Conservation (phyloP, 2,888 invertebrate genomes). For the Phyllotreta striolata region DNA sequence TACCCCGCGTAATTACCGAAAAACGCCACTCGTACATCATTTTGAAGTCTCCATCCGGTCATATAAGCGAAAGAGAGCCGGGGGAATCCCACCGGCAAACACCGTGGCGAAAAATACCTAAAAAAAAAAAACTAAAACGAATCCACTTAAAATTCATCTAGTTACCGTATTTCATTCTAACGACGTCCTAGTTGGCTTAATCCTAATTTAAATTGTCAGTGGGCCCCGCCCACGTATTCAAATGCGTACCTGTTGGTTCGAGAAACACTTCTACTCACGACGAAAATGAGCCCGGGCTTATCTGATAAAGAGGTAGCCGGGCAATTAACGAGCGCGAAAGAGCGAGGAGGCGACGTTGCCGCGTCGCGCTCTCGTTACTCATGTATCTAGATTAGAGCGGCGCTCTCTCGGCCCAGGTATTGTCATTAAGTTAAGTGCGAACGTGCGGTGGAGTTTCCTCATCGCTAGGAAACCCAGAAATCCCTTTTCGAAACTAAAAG, state of each 20-base stretch:
- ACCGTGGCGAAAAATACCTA: slow-evolving; percentile 39
- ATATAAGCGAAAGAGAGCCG: background rate
- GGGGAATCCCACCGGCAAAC: background rate
- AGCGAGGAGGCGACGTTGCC: slow-evolving; percentile 1
- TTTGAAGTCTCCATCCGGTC: slow-evolving; percentile 40
- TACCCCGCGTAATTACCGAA: slow-evolving; percentile 27
- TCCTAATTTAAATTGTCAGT: slow-evolving; percentile 51
- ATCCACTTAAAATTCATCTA: slow-evolving; percentile 51
- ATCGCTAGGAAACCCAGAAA: no score
- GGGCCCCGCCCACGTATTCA: slow-evolving; percentile 49
- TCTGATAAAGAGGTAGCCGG: slow-evolving; percentile 33
- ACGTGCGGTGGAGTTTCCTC: no score
- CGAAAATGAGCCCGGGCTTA: slow-evolving; percentile 31
- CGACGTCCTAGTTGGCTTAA: slow-evolving; percentile 45
- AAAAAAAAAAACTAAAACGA: slow-evolving; percentile 37
- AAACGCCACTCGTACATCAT: slow-evolving; percentile 37
- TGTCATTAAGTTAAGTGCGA: no score
- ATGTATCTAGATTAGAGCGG: no score
- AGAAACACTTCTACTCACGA: slow-evolving; percentile 22
- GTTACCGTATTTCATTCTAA: slow-evolving; percentile 49
- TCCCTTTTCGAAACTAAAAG: no score
- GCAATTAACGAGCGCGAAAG: slow-evolving; percentile 34
- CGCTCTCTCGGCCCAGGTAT: background rate
- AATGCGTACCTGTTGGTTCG: slow-evolving; percentile 45
- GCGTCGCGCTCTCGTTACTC: no score